Base-by-base conservation (phyloP, 2,888 invertebrate species). In the Pterobdella sp. region DNA sequence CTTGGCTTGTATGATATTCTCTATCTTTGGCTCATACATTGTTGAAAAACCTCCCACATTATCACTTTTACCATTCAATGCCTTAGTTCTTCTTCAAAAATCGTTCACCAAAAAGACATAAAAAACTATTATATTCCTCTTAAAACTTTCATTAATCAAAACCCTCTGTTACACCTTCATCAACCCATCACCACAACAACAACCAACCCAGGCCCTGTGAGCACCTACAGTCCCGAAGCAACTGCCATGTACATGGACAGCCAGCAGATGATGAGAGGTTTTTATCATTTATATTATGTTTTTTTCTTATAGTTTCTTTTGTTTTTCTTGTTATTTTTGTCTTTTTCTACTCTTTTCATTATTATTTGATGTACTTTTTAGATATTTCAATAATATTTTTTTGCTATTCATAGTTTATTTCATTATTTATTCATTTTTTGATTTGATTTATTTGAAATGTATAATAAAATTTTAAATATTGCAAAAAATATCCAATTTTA, bases 141-240 rank as follows among this genome's bases (percentile, higher is more conserved):
- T n/a, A n/a, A n/a, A n/a, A n/a, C n/a, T 49, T 49, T 49, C 52
- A 49, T 49, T 49, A 14, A 49, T 49, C n/a, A 14, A 18, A 18
- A 18, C 52, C 14, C n/a, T 49, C 52, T 18, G 14, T 49, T 18
- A 49, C 52, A 18, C n/a, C 52, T 18, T 49, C 52, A 49, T 49
- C 52, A 49, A 18, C 52, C 14, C 52, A 14, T 18, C 52, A 49
- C 52, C 52, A 49, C n/a, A 18, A 18, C n/a, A 49, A 18, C 52
- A 49, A 18, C 52, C 14, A 18, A 4, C 18, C 26, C 36, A 77
- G 77, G 77, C 60, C 93, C 94, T 81, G 92, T 92, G 86, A 93
- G 92, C 49, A 73, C 77, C 79, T 95, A 95, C 88, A 94, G 94
- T 86, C 94, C 94, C 80, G 95, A 95, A 60, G 71, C 71, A 85